Percentiles rank a stretch among this genome's conserved stretches.
These are phyloP conservation scores for Megamerina dolium DNA, from an alignment of 2,888 invertebrate species.

Conservation along the genomic window DNA sequence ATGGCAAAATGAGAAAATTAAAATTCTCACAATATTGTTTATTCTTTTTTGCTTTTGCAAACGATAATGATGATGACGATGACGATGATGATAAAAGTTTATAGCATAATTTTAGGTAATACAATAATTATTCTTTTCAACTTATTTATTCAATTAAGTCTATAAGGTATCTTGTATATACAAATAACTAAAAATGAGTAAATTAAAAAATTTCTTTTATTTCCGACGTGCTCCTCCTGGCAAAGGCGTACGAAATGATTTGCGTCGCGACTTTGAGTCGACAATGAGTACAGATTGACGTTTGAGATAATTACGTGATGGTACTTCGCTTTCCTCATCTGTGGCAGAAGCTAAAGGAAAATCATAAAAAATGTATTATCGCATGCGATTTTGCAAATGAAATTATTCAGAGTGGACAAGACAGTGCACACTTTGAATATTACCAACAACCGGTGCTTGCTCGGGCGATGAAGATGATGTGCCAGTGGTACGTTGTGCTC, in stretches of 20 bases:
- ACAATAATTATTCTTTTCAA: no score
- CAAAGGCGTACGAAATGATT: slow-evolving; percentile 67
- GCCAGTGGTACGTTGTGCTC: slow-evolving; percentile 42
- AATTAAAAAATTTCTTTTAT: slow-evolving; percentile 10
- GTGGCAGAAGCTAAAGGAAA: slow-evolving; percentile 51
- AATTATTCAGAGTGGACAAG: neutral
- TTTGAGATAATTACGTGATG: slow-evolving; percentile 71
- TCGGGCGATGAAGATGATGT: slow-evolving; percentile 47
- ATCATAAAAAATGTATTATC: neutral
- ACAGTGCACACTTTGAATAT: slow-evolving; percentile 6
- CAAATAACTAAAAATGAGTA: no score
- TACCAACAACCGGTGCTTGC: slow-evolving; percentile 45
- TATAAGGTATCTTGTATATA: neutral
- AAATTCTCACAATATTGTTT: no score
- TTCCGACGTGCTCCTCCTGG: no score
- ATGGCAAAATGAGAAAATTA: no score
- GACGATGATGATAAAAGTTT: no score
- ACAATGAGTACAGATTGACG: slow-evolving; percentile 77
- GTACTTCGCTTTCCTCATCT: slow-evolving; percentile 80
- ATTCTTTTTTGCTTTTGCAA: no score
- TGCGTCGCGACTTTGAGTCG: slow-evolving; percentile 74
- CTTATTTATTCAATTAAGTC: neutral
- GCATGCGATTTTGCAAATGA: neutral
- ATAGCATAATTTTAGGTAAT: slow-evolving; percentile 26
- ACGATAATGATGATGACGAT: no score